Evolutionary conservation across 2,888 invertebrate genomes (phyloP).

Genomic region (Macaria liturata): DNA sequence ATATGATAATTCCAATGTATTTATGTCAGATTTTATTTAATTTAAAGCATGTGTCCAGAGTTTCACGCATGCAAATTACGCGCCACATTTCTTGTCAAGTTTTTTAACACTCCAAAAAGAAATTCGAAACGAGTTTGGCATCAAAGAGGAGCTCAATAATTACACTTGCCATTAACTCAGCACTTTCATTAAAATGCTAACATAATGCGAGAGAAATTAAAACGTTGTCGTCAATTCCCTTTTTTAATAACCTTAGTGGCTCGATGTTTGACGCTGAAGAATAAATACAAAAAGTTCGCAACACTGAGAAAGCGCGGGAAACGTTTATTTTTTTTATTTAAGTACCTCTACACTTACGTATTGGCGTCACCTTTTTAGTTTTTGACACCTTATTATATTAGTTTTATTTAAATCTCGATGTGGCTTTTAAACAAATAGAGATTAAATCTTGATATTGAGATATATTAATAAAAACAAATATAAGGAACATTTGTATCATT

Average conservation of each 20-base stretch:
- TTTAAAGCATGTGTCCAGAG: background rate
- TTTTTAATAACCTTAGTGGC: constrained; percentile 37
- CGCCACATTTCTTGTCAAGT: constrained; percentile 18
- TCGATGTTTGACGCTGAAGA: constrained; percentile 27
- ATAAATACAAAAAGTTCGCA: constrained; percentile 32
- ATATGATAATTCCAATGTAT: no score
- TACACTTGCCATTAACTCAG: constrained; percentile 39
- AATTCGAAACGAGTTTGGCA: constrained; percentile 38
- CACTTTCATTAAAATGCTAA: constrained; percentile 42
- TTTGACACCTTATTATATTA: no score
- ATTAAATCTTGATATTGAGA: no score
- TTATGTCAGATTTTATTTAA: no score
- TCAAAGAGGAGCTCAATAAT: constrained; percentile 42
- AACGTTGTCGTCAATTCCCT: constrained; percentile 38
- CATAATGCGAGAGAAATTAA: constrained; percentile 40
- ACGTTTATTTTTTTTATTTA: no score
- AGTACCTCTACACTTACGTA: no score
- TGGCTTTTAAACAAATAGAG: no score
- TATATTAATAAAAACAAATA: no score
- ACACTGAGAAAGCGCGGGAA: background rate
- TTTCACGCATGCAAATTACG: constrained; percentile 15
- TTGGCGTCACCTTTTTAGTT: no score
- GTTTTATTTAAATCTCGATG: no score
- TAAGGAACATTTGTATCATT: no score
- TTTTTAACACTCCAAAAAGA: constrained; percentile 29